Percentiles rank a stretch among this genome's conserved stretches.
Conservation (phyloP, 2,113 vertebrate genomes). For the Probosciger aterrimus region DNA sequence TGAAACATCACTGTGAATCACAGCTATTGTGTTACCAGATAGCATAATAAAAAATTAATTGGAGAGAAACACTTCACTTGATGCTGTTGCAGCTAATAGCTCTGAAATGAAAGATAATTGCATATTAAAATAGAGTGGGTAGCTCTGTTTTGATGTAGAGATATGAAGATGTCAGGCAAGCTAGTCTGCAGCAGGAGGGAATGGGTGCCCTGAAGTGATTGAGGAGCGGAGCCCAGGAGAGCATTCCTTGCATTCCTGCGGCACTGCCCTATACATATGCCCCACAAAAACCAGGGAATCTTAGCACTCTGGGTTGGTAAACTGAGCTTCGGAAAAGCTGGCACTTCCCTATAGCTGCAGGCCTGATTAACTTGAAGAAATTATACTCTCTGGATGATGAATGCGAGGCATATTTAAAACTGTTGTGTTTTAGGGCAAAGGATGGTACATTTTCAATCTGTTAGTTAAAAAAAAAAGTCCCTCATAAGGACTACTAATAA, state of each 20-base stretch:
- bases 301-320: background rate
- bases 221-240: slow-evolving; percentile 11
- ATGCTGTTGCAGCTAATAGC: slow-evolving; percentile 11
- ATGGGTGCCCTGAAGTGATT: slow-evolving; percentile 38
- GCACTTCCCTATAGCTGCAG: slow-evolving; percentile 11
- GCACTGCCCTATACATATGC: background rate
- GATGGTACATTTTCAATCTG: background rate
- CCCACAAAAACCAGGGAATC: slow-evolving; percentile 14
- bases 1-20: background rate
- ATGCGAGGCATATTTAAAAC: background rate
- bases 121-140: slow-evolving; percentile 52
- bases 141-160: slow-evolving; percentile 52
- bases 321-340: background rate
- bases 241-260: slow-evolving; percentile 44
- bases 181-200: background rate
- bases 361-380: slow-evolving; percentile 21
- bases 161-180: slow-evolving; percentile 34
- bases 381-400: background rate
- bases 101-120: slow-evolving; percentile 52
- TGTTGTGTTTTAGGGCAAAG: background rate
- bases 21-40: background rate
- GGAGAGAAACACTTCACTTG: background rate
- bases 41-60: slow-evolving; percentile 3
- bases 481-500: background rate
- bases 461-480: background rate